Base-by-base conservation (phyloP, 2,888 invertebrate genomes). In the Anticlea derivata region DNA sequence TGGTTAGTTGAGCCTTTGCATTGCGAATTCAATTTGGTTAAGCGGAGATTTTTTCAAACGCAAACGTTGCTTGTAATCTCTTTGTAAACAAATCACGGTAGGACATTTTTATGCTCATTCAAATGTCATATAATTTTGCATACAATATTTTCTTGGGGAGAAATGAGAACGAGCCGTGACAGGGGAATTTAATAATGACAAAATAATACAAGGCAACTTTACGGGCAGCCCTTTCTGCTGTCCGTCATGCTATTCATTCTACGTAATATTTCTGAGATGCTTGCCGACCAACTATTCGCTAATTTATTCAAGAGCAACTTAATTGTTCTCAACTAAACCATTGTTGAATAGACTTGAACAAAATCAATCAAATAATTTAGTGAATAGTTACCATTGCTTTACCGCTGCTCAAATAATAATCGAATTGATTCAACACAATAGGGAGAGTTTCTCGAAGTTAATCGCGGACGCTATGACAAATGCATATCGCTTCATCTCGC, bases 181-280 rank as follows among this genome's bases (percentile, higher is more conserved):
- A 87, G 80, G 73, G 79, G 90, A 90, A 90, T 90, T 90, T 90
- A 90, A 90, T 90, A 89, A 90, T 90, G 89, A 90, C 90, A 90
- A 90, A 90, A 90, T 90, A 90, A 90, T 90, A 88, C 89, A 84
- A 86, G 86, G 81, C 78, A 85, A 84, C 78, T 85, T 81, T 86
- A 86, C 86, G 84, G 82, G 83, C 81, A 78, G 78, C 76, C 89
- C 90, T 90, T 90, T 90, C 83, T 88, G 85, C 89, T 90, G 90
- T 90, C 90, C 80, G 77, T 90, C 90, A 90, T 89, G 81, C 88
- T 86, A 87, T 88, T 85, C 86, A 86, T 85, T 83, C 82, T 40
- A 82, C 79, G 76, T 86, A 84, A 88, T 89, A 87, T 85, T 88
- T 88, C 75, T 82, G 83, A 79, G 81, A 83, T 80, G 75, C 83